These are phyloP conservation scores for Chaunax sp. DNA, from an alignment of 2,797 vertebrate genomes.

Conservation along the genomic window DNA sequence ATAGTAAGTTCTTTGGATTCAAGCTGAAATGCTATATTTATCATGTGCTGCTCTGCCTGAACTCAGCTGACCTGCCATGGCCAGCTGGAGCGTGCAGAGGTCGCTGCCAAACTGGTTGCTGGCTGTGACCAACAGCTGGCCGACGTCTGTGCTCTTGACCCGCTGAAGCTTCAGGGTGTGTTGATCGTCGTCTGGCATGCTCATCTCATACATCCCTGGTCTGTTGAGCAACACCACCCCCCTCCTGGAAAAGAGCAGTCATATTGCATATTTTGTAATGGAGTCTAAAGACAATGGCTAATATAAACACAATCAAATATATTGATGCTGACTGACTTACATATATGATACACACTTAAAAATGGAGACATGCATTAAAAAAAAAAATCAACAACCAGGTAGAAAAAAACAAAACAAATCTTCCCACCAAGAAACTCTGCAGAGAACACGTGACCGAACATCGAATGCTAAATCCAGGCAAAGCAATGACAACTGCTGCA, in stretches of 20 bases:
- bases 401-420: no score
- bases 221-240: constrained; percentile 82
- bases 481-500: constrained; percentile 16
- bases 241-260: constrained; percentile 73
- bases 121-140: constrained; percentile 88
- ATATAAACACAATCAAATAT: background rate
- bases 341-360: background rate
- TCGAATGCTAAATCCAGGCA: constrained; percentile 25
- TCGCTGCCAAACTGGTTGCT: constrained; percentile 92
- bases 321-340: no score
- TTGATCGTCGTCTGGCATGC: constrained; percentile 92
- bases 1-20: constrained; percentile 35
- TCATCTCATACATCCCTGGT: constrained; percentile 85
- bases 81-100: constrained; percentile 86
- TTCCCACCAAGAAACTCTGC: no score
- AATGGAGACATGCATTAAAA: background rate
- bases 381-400: background rate
- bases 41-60: background rate
- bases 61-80: constrained; percentile 86
- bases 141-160: constrained; percentile 82
- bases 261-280: no score
- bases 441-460: no score
- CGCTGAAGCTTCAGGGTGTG: constrained; percentile 87
- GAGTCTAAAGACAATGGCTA: background rate
- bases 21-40: constrained; percentile 30